Conservation (phyloP, 2,113 vertebrate genomes). For the Micronycteris hirsuta region DNA sequence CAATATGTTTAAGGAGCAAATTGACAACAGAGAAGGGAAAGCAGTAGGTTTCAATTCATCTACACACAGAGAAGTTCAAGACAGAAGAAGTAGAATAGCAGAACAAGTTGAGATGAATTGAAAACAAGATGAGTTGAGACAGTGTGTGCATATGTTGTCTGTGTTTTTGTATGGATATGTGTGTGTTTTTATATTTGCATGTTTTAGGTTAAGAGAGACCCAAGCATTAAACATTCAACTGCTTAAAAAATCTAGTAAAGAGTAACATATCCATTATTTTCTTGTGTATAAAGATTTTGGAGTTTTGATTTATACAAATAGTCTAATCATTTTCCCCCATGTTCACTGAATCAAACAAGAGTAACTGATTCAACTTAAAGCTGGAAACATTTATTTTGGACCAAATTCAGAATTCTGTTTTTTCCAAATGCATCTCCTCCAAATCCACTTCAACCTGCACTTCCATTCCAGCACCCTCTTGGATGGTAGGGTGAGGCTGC, state of each 20-base stretch:
- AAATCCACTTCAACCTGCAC: not conserved
- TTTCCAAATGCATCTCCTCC: not conserved
- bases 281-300: not conserved
- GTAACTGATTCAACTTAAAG: not conserved
- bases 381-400: not conserved
- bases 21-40: not conserved
- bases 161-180: not conserved
- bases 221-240: not conserved
- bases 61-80: not conserved
- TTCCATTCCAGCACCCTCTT: not conserved
- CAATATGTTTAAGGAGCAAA: not conserved
- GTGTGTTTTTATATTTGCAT: not conserved
- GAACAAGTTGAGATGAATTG: not conserved
- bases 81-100: not conserved
- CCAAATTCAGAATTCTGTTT: not conserved
- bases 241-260: not conserved
- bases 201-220: not conserved
- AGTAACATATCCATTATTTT: not conserved
- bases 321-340: not conserved
- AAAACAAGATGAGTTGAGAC: not conserved
- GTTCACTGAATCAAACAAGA: not conserved
- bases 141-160: not conserved
- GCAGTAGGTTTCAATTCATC: not conserved
- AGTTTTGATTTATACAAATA: not conserved
- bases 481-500: not conserved